These are phyloP conservation scores for Saxidomus purpurata DNA, from an alignment of 1,140 invertebrate species.

Conservation along the genomic window DNA sequence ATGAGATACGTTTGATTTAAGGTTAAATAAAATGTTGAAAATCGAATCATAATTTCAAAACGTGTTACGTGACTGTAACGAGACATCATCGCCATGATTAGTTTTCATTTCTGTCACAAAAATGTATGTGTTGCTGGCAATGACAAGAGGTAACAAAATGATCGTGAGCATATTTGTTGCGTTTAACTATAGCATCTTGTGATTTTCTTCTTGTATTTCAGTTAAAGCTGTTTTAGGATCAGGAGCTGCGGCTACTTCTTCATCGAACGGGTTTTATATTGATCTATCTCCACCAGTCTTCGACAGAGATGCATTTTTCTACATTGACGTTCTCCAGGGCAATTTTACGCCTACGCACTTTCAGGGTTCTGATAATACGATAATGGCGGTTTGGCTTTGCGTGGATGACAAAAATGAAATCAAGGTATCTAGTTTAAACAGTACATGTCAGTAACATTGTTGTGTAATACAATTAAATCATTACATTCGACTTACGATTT, in stretches of 20 bases:
- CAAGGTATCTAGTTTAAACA: too few species aligned
- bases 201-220: neutral
- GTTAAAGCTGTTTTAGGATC: conserved; percentile 70
- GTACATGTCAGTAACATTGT: too few species aligned
- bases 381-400: conserved; percentile 67
- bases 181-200: too few species aligned
- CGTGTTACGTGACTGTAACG: too few species aligned
- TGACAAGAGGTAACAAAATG: too few species aligned
- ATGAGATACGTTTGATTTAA: too few species aligned
- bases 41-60: too few species aligned
- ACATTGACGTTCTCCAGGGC: conserved; percentile 68
- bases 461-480: too few species aligned
- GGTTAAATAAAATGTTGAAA: too few species aligned
- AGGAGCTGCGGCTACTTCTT: conserved; percentile 24
- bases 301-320: conserved; percentile 50
- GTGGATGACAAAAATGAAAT: conserved; percentile 65
- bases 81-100: neutral
- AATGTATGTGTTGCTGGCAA: neutral
- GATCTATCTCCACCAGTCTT: conserved; percentile 66
- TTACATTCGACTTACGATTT: too few species aligned
- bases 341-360: conserved; percentile 51
- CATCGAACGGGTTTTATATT: conserved; percentile 70
- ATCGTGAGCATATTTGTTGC: too few species aligned
- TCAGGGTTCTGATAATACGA: conserved; percentile 67
- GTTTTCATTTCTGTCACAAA: neutral